These are phyloP conservation scores for Neoarius graeffei DNA, from an alignment of 2,113 vertebrate genomes.

Conservation along the genomic window DNA sequence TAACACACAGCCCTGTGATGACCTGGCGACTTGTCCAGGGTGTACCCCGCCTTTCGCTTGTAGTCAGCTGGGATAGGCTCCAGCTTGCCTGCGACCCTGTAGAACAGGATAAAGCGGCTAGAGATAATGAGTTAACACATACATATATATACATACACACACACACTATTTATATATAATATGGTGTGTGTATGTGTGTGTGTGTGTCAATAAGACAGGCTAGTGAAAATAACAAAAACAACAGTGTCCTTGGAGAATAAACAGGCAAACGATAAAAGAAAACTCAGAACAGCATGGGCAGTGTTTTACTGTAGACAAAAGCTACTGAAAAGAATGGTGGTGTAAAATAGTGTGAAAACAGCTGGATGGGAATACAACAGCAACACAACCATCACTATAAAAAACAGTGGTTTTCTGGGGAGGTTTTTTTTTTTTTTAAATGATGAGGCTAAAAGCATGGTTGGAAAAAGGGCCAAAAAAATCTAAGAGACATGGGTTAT, in stretches of 20 bases:
- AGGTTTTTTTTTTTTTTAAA: background rate
- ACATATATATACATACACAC: no score
- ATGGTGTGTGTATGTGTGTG: no score
- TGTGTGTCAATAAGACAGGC: constrained; percentile 1
- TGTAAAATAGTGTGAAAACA: constrained; percentile 46
- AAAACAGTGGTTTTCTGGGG: constrained; percentile 2
- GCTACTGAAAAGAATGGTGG: constrained; percentile 41
- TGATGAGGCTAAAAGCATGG: constrained; percentile 2
- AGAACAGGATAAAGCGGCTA: no score
- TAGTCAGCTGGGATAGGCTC: no score
- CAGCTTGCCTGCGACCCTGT: no score
- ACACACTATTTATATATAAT: no score
- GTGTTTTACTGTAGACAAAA: constrained; percentile 51
- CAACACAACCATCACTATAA: constrained; percentile 3
- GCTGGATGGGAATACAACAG: constrained; percentile 28
- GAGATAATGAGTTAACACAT: no score
- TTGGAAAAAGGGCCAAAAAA: background rate
- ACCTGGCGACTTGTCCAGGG: no score
- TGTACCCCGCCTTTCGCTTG: no score
- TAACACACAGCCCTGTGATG: no score
- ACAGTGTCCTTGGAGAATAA: constrained; percentile 36
- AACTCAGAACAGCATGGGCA: constrained; percentile 62
- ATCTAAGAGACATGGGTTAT: background rate
- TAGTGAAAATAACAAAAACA: constrained; percentile 26
- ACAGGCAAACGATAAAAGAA: constrained; percentile 46